Conservation (phyloP, 2,797 vertebrate genomes). For the Furcifer pardalis region DNA sequence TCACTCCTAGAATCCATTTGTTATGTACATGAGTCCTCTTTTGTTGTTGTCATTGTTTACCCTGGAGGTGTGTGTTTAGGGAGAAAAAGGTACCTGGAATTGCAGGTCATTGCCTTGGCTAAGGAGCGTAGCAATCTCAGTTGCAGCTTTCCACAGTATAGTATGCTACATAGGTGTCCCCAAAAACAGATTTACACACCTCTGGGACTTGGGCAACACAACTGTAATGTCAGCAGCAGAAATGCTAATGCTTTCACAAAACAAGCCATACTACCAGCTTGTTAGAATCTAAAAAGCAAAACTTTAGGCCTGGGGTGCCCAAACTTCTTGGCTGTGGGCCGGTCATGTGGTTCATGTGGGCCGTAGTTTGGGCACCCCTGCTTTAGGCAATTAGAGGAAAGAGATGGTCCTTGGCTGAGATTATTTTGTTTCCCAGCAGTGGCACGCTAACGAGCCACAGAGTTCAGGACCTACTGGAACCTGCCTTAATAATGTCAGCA, state of each 20-base stretch:
- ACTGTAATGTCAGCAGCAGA: neutral
- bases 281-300: neutral
- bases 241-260: neutral
- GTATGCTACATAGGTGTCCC: neutral
- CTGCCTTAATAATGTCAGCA: slow-evolving; percentile 36
- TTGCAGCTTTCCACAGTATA: no score
- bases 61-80: no score
- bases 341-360: no score
- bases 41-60: no score
- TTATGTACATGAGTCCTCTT: no score
- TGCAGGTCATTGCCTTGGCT: neutral
- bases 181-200: no score
- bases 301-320: no score
- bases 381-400: neutral
- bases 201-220: neutral
- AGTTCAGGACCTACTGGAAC: slow-evolving; percentile 6
- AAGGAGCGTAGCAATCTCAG: no score
- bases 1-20: no score
- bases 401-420: neutral
- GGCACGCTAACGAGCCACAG: neutral
- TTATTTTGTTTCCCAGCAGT: slow-evolving; percentile 6
- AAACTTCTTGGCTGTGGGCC: no score
- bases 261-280: neutral
- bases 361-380: no score
- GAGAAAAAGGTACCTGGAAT: neutral